Evolutionary conservation across 1,140 invertebrate species (phyloP).

Genomic region (Hormaphis cornu): DNA sequence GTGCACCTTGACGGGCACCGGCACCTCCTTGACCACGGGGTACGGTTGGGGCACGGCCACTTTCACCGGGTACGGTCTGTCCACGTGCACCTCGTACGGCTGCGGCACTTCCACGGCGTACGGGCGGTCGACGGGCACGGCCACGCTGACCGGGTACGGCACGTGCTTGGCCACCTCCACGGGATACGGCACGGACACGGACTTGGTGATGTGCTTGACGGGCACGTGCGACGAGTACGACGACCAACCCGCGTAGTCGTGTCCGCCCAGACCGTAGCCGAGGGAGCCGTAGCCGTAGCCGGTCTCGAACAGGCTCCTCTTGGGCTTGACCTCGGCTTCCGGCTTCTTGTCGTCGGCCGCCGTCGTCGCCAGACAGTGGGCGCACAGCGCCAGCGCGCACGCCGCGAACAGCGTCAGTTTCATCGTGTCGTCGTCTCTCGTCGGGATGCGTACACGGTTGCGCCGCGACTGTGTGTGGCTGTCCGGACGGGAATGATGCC

Average conservation of each 20-base stretch:
- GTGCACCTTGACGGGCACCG: conserved; percentile 51
- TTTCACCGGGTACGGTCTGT: conserved; percentile 61
- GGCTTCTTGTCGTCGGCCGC: neutral
- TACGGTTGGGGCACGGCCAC: conserved; percentile 62
- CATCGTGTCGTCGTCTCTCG: neutral
- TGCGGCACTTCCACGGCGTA: conserved; percentile 54
- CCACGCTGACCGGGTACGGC: conserved; percentile 55
- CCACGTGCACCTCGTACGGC: conserved; percentile 59
- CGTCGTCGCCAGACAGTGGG: neutral
- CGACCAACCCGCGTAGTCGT: conserved; percentile 35
- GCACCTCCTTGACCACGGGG: conserved; percentile 61
- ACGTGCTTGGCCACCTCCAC: conserved; percentile 63
- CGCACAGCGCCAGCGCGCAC: neutral
- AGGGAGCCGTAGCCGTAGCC: conserved; percentile 50
- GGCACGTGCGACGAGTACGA: conserved; percentile 56
- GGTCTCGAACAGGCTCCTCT: conserved; percentile 40
- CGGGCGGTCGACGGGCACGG: conserved; percentile 56
- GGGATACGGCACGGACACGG: conserved; percentile 55
- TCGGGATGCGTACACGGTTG: neutral
- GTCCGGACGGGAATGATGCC: neutral
- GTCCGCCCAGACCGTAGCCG: conserved; percentile 37
- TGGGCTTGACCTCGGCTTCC: neutral
- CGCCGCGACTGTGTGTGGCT: neutral
- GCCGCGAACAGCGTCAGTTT: neutral
- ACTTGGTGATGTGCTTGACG: conserved; percentile 56